Percentiles rank a stretch among this genome's conserved stretches.
Conservation (phyloP, 1,140 invertebrate species). For the Euglossa dilemma region DNA sequence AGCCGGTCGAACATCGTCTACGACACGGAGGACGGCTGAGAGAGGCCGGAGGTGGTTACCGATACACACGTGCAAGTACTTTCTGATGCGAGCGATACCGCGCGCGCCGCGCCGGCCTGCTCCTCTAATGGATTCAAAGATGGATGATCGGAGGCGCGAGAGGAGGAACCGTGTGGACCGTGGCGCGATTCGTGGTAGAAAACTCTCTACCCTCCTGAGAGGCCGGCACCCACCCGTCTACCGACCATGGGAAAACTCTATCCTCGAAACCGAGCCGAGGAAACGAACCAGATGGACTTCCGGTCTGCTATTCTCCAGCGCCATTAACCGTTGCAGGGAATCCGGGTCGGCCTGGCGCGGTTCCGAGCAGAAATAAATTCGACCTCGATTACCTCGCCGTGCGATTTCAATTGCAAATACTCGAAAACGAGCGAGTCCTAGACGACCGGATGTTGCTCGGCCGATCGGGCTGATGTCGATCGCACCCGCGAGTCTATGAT, state of each 20-base stretch:
- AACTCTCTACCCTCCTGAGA: constrained; percentile 28
- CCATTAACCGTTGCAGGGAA: not conserved
- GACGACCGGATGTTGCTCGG: not conserved
- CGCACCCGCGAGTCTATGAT: not conserved
- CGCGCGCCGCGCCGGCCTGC: constrained; percentile 37
- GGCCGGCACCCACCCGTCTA: constrained; percentile 33
- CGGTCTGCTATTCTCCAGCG: too few relatives aligned
- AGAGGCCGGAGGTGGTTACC: constrained; percentile 26
- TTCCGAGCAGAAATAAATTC: not conserved
- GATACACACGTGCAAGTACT: constrained; percentile 64
- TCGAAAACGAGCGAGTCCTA: not conserved
- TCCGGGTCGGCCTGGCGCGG: too few relatives aligned
- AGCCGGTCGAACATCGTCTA: constrained; percentile 40
- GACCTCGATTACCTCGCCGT: not conserved
- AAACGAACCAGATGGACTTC: not conserved
- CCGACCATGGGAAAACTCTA: constrained; percentile 8
- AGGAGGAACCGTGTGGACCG: constrained; percentile 3
- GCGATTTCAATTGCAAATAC: constrained; percentile 4
- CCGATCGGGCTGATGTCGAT: not conserved
- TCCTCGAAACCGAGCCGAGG: too few relatives aligned
- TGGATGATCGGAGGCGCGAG: constrained; percentile 57
- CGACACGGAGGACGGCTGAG: constrained; percentile 45
- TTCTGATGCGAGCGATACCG: constrained; percentile 64
- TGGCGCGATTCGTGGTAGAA: not conserved
- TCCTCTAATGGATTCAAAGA: constrained; percentile 67